phyloP scores from a whole-genome alignment of 2,888 invertebrate species.

The Apodemia hepburni region DNA sequence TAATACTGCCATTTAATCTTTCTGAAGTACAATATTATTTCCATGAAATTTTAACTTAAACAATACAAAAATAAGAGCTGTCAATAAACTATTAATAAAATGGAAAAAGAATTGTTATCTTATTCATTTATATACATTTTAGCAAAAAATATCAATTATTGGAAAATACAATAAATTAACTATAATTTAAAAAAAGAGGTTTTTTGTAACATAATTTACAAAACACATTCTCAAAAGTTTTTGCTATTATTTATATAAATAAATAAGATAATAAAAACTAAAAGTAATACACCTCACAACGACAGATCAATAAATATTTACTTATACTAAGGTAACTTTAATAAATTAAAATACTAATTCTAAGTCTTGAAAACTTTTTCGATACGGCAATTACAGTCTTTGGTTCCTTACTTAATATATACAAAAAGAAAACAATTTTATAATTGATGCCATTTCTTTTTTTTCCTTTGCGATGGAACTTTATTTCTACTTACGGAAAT shows the following conservation, averaged over 20 bases:
- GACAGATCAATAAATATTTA: conserved; percentile 71
- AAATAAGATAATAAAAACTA: conserved; percentile 30
- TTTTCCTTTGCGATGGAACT: conserved; percentile 65
- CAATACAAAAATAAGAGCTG: too few species aligned
- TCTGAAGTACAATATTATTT: too few species aligned
- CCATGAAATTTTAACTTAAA: too few species aligned
- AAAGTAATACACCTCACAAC: conserved; percentile 40
- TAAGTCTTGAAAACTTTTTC: conserved; percentile 8
- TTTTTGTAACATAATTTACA: too few species aligned
- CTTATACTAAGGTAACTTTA: conserved; percentile 75
- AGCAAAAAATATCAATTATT: background rate
- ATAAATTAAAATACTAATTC: conserved; percentile 58
- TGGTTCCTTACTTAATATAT: conserved; percentile 66
- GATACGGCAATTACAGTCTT: conserved; percentile 61
- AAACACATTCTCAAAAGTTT: background rate
- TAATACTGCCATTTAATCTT: too few species aligned
- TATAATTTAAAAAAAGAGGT: too few species aligned
- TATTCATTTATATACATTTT: conserved; percentile 2
- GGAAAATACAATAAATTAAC: too few species aligned
- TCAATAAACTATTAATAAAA: too few species aligned
- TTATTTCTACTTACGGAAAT: conserved; percentile 63
- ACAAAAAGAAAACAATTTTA: conserved; percentile 35
- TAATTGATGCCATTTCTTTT: conserved; percentile 49
- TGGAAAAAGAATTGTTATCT: background rate
- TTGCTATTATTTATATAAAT: conserved; percentile 23